A percentile compares a stretch with the other conserved stretches of the same genome.
phyloP scores from a whole-genome alignment of 2,113 vertebrate species.

The Dasyurus viverrinus region DNA sequence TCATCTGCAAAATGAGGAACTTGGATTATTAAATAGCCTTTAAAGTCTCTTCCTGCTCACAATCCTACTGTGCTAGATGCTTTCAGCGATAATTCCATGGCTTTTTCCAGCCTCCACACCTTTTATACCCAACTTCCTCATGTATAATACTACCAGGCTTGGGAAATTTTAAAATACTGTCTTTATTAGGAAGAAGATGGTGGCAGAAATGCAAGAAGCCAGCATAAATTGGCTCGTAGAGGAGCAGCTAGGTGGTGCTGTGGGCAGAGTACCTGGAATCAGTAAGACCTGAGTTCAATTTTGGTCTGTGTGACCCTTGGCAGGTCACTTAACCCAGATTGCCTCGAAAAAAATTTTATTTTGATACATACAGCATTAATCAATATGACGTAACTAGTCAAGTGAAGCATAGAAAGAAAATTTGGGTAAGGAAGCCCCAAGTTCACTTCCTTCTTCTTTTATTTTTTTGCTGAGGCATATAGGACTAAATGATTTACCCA shows the following conservation, averaged over 20 bases:
- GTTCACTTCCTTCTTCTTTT: neutral
- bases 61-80: neutral
- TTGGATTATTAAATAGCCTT: neutral
- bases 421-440: neutral
- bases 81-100: neutral
- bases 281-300: no score
- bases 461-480: no score
- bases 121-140: neutral
- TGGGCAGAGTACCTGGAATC: no score
- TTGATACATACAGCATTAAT: neutral
- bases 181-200: neutral
- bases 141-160: neutral
- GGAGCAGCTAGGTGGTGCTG: neutral
- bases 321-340: no score
- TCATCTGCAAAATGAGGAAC: neutral
- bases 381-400: neutral
- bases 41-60: neutral
- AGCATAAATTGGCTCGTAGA: neutral
- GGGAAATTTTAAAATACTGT: neutral
- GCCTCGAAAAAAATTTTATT: no score
- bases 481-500: no score
- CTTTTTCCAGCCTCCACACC: neutral
- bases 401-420: neutral
- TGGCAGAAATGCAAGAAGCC: neutral
- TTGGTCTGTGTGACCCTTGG: no score